Conservation (phyloP, 92 coral and sea anemone species). For the Nematostella vectensis region DNA sequence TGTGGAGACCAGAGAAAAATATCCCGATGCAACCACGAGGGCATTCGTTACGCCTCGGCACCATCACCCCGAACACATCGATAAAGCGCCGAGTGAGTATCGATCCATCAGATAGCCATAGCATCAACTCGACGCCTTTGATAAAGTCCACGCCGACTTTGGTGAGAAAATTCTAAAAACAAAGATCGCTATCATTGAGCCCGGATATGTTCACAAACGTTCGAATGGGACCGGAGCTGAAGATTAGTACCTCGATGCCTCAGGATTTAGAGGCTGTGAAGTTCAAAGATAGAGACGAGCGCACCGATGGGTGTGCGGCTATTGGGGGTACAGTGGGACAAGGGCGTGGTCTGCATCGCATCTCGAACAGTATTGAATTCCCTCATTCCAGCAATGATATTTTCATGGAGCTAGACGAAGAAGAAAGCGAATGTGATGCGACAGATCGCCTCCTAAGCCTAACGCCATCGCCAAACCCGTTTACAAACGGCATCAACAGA, state of each 20-base stretch:
- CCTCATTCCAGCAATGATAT: no score
- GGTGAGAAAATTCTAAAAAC: no score
- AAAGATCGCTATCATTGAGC: constrained; percentile 31
- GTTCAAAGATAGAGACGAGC: background rate
- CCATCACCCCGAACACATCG: constrained; percentile 58
- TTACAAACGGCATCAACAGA: no score
- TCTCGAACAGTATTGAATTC: no score
- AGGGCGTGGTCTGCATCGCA: background rate
- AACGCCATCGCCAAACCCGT: background rate
- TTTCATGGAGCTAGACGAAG: constrained; percentile 26
- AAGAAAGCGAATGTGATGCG: constrained; percentile 11
- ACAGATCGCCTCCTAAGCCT: no score
- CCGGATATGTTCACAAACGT: constrained; percentile 21
- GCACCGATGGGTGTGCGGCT: constrained; percentile 10
- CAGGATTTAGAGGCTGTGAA: constrained; percentile 5
- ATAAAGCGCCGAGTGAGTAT: constrained; percentile 48
- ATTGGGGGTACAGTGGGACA: background rate
- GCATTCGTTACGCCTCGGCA: constrained; percentile 45
- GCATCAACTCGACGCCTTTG: background rate
- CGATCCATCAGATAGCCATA: constrained; percentile 6
- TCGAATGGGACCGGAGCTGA: no score
- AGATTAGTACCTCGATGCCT: constrained; percentile 4
- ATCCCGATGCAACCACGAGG: constrained; percentile 72
- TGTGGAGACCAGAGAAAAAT: constrained; percentile 88
- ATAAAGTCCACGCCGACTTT: no score